A percentile compares a stretch with the other conserved stretches of the same genome.
Evolutionary conservation across 1,140 invertebrate species (phyloP).

Genomic region (Drosophila bocki): DNA sequence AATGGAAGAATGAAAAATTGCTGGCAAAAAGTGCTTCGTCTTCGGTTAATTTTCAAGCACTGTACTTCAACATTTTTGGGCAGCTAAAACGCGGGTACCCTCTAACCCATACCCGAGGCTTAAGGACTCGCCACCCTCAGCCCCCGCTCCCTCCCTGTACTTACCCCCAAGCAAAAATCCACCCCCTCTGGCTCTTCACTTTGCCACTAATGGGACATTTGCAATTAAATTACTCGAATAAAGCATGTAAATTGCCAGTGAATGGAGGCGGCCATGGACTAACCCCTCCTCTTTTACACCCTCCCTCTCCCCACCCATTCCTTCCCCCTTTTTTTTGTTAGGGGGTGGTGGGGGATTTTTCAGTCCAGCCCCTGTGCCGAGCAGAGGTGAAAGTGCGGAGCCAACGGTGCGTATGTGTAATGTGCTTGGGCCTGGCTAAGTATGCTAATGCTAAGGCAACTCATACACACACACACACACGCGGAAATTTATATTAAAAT

Average conservation of each 20-base stretch:
- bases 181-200: slow-evolving; percentile 39
- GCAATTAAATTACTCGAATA: slow-evolving; percentile 83
- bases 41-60: slow-evolving; percentile 6
- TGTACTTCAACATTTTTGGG: slow-evolving; percentile 41
- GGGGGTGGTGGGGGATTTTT: background rate
- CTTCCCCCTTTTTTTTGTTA: background rate
- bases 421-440: slow-evolving; percentile 65
- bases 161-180: background rate
- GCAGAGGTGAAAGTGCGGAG: slow-evolving; percentile 53
- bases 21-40: background rate
- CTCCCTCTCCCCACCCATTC: background rate
- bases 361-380: slow-evolving; percentile 6
- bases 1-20: background rate
- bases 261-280: slow-evolving; percentile 48
- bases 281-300: background rate
- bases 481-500: background rate
- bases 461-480: background rate
- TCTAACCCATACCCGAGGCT: slow-evolving; percentile 11
- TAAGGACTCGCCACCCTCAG: background rate
- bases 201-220: slow-evolving; percentile 75
- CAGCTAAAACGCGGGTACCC: slow-evolving; percentile 31
- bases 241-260: slow-evolving; percentile 83
- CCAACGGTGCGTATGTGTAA: slow-evolving; percentile 77
- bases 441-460: slow-evolving; percentile 63
- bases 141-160: too few relatives aligned